phyloP scores from a whole-genome alignment of 2,797 vertebrate species.

The Eulemur rubriventer region DNA sequence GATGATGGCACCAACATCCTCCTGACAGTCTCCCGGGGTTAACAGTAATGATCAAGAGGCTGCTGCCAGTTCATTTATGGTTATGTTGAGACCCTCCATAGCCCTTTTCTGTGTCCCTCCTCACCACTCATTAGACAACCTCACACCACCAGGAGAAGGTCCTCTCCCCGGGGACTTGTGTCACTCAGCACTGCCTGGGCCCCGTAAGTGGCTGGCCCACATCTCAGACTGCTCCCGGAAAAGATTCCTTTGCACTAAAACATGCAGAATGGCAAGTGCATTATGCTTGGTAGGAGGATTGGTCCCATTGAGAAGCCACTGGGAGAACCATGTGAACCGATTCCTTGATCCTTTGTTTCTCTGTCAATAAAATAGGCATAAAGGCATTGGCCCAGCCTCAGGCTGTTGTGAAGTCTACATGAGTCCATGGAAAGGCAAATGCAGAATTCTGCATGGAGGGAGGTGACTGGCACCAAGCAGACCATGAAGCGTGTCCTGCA shows the following conservation, averaged over 20 bases:
- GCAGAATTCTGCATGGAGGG: background rate
- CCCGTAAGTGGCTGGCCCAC: background rate
- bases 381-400: background rate
- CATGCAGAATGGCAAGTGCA: background rate
- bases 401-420: background rate
- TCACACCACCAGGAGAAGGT: background rate
- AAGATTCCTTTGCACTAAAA: background rate
- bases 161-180: background rate
- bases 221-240: background rate
- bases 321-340: accelerated
- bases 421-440: background rate
- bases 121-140: background rate
- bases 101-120: background rate
- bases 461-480: background rate
- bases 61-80: background rate
- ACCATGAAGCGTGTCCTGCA: background rate
- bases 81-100: background rate
- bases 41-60: background rate
- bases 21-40: background rate
- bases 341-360: background rate
- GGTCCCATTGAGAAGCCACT: background rate
- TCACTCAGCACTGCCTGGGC: background rate
- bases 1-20: background rate
- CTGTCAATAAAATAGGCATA: background rate
- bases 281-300: background rate